These are phyloP conservation scores for Antennarius striatus DNA, from an alignment of 2,113 vertebrate genomes.

Conservation along the genomic window DNA sequence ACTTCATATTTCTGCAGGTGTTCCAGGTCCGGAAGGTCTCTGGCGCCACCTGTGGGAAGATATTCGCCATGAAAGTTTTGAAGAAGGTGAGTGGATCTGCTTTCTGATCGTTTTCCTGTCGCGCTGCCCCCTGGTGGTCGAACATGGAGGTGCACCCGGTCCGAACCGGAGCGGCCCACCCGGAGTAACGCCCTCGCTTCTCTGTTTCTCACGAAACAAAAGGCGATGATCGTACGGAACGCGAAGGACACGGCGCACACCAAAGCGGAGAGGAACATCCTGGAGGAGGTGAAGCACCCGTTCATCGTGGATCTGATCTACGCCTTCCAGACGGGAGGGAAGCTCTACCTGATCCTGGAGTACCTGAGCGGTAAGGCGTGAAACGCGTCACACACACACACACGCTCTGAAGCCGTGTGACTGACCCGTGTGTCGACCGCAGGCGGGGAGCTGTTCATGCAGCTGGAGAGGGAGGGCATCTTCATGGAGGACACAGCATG, in stretches of 20 bases:
- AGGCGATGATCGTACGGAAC: slow-evolving; percentile 99
- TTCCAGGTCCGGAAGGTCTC: slow-evolving; percentile 97
- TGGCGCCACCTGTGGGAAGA: slow-evolving; percentile 91
- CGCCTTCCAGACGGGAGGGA: slow-evolving; percentile 99
- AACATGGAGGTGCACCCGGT: background rate
- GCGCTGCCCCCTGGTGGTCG: slow-evolving; percentile 5
- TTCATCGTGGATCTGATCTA: slow-evolving; percentile 99
- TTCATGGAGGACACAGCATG: slow-evolving; percentile 99
- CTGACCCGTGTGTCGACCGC: slow-evolving; percentile 48
- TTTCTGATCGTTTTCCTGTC: too few species aligned
- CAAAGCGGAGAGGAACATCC: slow-evolving; percentile 97
- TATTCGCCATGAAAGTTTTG: slow-evolving; percentile 99
- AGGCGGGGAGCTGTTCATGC: slow-evolving; percentile 85
- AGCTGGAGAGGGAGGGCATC: slow-evolving; percentile 94
- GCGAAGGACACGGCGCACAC: slow-evolving; percentile 99
- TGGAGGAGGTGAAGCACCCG: slow-evolving; percentile 99
- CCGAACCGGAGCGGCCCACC: slow-evolving; percentile 19
- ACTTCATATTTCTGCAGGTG: slow-evolving; percentile 77
- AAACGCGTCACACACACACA: background rate
- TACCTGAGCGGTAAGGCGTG: slow-evolving; percentile 93
- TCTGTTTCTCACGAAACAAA: background rate
- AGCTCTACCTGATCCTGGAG: slow-evolving; percentile 99
- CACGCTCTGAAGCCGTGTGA: slow-evolving; percentile 40
- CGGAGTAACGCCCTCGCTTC: slow-evolving; percentile 19
- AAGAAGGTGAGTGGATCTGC: slow-evolving; percentile 87